Conservation (phyloP, 2,888 invertebrate species). For the Notocelia uddmanniana region DNA sequence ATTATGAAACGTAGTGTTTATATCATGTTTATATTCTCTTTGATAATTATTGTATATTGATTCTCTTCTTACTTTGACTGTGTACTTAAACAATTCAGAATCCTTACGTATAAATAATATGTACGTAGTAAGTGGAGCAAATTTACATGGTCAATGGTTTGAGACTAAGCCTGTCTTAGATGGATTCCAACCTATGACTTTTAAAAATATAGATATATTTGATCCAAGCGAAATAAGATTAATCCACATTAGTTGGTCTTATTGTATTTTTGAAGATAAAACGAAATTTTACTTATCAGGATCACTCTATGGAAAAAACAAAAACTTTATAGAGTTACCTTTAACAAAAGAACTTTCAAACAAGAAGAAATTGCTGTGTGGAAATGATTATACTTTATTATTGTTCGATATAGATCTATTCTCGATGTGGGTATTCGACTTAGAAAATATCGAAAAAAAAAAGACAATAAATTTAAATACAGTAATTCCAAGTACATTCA, state of each 20-base stretch:
- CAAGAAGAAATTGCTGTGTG: constrained; percentile 58
- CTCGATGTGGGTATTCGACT: constrained; percentile 62
- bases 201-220: constrained; percentile 48
- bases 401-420: constrained; percentile 57
- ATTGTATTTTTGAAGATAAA: constrained; percentile 67
- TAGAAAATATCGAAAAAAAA: constrained; percentile 56
- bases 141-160: constrained; percentile 79
- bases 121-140: constrained; percentile 70
- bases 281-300: constrained; percentile 67
- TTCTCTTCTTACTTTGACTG: not conserved
- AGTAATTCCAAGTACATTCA: constrained; percentile 60
- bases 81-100: not conserved
- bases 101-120: constrained; percentile 44
- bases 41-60: not conserved
- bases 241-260: constrained; percentile 71
- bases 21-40: not conserved
- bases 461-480: constrained; percentile 59
- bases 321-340: constrained; percentile 58
- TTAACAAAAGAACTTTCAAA: constrained; percentile 58
- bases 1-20: too few relatives aligned
- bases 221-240: constrained; percentile 54
- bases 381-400: constrained; percentile 70
- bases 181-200: constrained; percentile 57
- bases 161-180: constrained; percentile 56
- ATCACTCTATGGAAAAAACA: constrained; percentile 62